These are phyloP conservation scores for Lapara coniferarum DNA, from an alignment of 2,888 invertebrate species.

Conservation along the genomic window DNA sequence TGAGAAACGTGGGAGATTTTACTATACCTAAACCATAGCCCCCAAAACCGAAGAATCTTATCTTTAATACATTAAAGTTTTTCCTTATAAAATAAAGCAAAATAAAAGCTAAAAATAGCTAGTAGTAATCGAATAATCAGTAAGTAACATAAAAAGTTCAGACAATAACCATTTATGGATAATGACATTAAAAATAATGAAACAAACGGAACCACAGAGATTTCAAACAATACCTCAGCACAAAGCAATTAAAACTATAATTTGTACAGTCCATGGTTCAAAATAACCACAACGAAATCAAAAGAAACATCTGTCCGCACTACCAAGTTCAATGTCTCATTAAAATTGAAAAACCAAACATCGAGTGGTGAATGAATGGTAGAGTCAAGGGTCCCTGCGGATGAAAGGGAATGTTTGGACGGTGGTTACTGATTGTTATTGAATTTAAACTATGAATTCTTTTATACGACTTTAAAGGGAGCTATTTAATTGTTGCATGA, in stretches of 20 bases:
- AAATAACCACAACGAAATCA: slow-evolving; percentile 8
- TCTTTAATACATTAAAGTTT: too few species aligned
- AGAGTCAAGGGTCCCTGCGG: not conserved
- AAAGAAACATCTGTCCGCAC: slow-evolving; percentile 4
- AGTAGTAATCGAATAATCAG: too few species aligned
- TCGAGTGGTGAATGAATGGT: slow-evolving; percentile 7
- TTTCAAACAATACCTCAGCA: not conserved
- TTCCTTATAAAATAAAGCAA: not conserved
- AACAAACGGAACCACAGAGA: not conserved
- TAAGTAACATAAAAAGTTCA: too few species aligned
- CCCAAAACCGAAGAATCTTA: too few species aligned
- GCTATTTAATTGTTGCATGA: not conserved
- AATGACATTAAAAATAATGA: not conserved
- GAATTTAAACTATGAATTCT: not conserved
- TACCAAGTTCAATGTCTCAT: slow-evolving; percentile 11
- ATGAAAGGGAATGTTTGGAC: slow-evolving; percentile 19
- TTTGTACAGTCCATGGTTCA: not conserved
- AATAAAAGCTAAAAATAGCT: too few species aligned
- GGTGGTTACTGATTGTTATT: not conserved
- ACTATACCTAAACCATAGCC: too few species aligned
- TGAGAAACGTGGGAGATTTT: too few species aligned
- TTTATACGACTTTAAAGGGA: not conserved
- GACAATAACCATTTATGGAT: not conserved
- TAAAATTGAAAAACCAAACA: slow-evolving; percentile 14
- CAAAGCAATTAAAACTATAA: too few species aligned